Evolutionary conservation across 2,797 vertebrate species (phyloP).

Genomic region (Capromys pilorides): DNA sequence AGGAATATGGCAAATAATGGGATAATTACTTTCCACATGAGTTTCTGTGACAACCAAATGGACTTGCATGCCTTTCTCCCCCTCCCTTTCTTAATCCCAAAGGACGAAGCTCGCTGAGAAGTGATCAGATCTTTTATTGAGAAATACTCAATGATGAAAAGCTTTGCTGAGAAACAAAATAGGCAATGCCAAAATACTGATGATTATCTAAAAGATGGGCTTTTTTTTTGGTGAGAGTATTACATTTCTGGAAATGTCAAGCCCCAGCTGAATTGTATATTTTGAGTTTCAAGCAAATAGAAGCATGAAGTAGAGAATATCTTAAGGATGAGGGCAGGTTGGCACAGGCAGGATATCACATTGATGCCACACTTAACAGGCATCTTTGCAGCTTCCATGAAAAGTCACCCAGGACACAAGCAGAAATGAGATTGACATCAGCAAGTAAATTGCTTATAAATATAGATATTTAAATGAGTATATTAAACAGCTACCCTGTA

Average conservation of each 20-base stretch:
- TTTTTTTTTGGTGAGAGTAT: constrained; percentile 50
- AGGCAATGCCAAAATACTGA: constrained; percentile 58
- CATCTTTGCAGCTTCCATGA: neutral
- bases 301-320: neutral
- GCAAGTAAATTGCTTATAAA: neutral
- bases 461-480: neutral
- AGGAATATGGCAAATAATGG: constrained; percentile 37
- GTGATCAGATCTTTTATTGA: constrained; percentile 45
- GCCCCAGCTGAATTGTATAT: neutral
- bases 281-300: constrained; percentile 9
- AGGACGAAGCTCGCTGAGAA: constrained; percentile 25
- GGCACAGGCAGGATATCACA: neutral
- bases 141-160: constrained; percentile 52
- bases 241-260: constrained; percentile 28
- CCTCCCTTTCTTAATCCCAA: neutral
- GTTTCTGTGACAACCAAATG: constrained; percentile 32
- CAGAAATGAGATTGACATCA: neutral
- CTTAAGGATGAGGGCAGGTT: neutral
- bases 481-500: neutral
- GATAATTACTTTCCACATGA: constrained; percentile 54
- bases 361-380: neutral
- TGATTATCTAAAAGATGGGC: constrained; percentile 33
- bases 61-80: neutral
- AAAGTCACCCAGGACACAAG: neutral
- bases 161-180: constrained; percentile 59